Conservation (phyloP, 35 echinoderm and acorn worm species). For the Antedon bifida region DNA sequence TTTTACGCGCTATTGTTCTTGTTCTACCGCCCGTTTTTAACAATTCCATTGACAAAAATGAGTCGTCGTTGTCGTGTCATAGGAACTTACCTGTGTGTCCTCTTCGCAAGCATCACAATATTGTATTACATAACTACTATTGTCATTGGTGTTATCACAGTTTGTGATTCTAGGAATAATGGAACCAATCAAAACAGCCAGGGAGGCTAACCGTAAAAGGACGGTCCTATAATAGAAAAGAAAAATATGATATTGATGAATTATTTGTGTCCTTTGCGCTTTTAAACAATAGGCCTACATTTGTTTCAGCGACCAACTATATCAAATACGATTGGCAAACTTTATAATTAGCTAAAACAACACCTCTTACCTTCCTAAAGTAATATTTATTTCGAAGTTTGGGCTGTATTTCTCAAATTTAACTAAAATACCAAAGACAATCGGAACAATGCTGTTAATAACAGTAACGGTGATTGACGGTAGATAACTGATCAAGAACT, state of each 20-base stretch:
- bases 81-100: background rate
- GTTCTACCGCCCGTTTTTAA: no score
- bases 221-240: background rate
- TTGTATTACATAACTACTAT: background rate
- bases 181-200: conserved; percentile 5
- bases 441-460: conserved; percentile 4
- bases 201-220: background rate
- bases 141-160: background rate
- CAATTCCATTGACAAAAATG: no score
- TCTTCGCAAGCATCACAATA: background rate
- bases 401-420: conserved; percentile 8
- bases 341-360: no score
- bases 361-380: conserved; percentile 1
- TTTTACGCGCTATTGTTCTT: no score
- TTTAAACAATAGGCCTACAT: no score
- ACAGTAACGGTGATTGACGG: conserved; percentile 18
- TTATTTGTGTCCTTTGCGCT: no score
- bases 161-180: background rate
- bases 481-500: conserved; percentile 12
- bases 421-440: background rate
- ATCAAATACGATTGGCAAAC: no score
- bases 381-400: conserved; percentile 6
- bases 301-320: no score
- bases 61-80: no score
- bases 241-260: background rate